Evolutionary conservation across 1,140 invertebrate genomes (phyloP).

Genomic region (Bombyx mandarina): DNA sequence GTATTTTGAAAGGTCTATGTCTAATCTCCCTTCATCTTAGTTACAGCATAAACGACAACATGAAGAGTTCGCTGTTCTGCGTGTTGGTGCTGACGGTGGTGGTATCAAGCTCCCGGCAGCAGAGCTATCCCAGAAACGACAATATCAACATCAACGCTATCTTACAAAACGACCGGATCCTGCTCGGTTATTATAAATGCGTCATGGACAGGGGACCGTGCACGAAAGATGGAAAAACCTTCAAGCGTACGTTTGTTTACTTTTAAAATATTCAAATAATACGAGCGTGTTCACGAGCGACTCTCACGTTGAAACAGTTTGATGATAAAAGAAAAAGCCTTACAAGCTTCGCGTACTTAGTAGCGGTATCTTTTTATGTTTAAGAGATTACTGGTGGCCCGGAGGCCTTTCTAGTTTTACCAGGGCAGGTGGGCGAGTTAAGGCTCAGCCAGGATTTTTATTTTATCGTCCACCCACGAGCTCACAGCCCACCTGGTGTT

Average conservation of each 20-base stretch:
- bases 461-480: too few species aligned
- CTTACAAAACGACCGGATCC: conserved; percentile 76
- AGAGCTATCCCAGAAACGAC: conserved; percentile 63
- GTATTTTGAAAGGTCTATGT: neutral
- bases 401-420: too few species aligned
- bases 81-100: conserved; percentile 47
- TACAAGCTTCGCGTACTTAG: too few species aligned
- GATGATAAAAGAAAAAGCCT: too few species aligned
- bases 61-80: conserved; percentile 32
- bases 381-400: too few species aligned
- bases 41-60: conserved; percentile 16
- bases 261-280: too few species aligned
- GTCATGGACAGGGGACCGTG: conserved; percentile 80
- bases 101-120: conserved; percentile 34
- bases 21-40: neutral
- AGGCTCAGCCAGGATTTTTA: too few species aligned
- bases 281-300: too few species aligned
- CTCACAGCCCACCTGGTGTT: too few species aligned
- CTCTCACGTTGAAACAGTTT: too few species aligned
- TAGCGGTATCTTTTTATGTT: too few species aligned
- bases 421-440: too few species aligned
- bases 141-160: conserved; percentile 79
- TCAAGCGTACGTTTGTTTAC: conserved; percentile 43
- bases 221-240: conserved; percentile 74
- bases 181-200: conserved; percentile 79